A percentile compares a stretch with the other conserved stretches of the same genome.
phyloP scores from a whole-genome alignment of 1,140 invertebrate genomes.

The Kradibia gibbosae region DNA sequence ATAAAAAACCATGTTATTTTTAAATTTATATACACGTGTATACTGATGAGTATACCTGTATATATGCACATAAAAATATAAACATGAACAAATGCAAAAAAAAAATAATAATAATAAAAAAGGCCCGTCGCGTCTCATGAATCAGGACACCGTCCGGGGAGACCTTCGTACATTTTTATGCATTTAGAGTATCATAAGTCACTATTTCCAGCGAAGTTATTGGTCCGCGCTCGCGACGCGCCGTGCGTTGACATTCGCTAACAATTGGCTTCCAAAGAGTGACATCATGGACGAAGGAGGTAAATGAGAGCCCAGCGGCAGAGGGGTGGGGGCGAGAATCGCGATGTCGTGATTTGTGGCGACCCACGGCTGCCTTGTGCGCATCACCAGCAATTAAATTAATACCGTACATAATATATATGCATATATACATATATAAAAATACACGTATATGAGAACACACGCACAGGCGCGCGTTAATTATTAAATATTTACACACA shows the following conservation, averaged over 20 bases:
- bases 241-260: neutral
- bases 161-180: neutral
- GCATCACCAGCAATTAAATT: neutral
- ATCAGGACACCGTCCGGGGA: slow-evolving; percentile 35
- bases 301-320: neutral
- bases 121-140: neutral
- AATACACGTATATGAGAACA: neutral
- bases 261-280: too few species aligned
- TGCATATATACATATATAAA: neutral
- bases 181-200: neutral
- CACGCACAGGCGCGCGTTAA: neutral
- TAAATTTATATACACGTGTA: too few species aligned
- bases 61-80: neutral
- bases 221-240: neutral
- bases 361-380: neutral
- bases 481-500: too few species aligned
- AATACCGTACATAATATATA: slow-evolving; percentile 1
- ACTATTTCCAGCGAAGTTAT: neutral
- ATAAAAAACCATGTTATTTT: too few species aligned
- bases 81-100: neutral
- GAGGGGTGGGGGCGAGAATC: neutral
- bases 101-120: neutral
- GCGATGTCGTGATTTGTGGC: slow-evolving; percentile 28
- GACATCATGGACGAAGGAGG: too few species aligned
- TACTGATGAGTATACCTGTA: neutral